Evolutionary conservation across 37 sponge, comb jelly and placozoan species (phyloP).

Genomic region (Ephydatia muelleri): DNA sequence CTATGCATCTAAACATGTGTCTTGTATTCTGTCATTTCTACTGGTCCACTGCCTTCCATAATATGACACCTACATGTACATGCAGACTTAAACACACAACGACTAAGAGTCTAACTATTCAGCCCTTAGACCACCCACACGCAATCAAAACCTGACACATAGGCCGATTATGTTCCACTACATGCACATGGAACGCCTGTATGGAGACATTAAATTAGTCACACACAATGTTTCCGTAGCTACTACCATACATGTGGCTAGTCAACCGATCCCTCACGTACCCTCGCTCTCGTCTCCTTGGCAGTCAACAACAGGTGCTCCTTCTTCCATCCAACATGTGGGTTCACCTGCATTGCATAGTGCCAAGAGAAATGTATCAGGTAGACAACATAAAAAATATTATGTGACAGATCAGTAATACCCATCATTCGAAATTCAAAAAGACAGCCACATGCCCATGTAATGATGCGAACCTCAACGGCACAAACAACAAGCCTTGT

Average conservation of each 20-base stretch:
- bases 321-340: neutral
- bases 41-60: too few species aligned
- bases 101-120: neutral
- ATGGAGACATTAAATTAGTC: too few species aligned
- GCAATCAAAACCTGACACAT: neutral
- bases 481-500: neutral
- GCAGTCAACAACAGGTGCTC: neutral
- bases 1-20: neutral
- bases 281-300: neutral
- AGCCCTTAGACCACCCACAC: neutral
- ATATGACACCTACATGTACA: too few species aligned
- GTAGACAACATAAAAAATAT: neutral
- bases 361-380: neutral
- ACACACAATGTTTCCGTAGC: too few species aligned
- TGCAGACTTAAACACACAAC: slow-evolving; percentile 11
- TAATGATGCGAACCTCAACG: neutral
- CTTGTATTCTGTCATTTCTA: too few species aligned
- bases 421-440: neutral
- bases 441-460: neutral
- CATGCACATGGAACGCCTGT: too few species aligned
- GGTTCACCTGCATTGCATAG: neutral
- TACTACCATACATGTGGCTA: neutral
- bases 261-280: neutral
- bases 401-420: neutral
- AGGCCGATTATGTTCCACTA: neutral